These are phyloP conservation scores for Heterohyrax brucei DNA, from an alignment of 2,797 vertebrate genomes.

Conservation along the genomic window DNA sequence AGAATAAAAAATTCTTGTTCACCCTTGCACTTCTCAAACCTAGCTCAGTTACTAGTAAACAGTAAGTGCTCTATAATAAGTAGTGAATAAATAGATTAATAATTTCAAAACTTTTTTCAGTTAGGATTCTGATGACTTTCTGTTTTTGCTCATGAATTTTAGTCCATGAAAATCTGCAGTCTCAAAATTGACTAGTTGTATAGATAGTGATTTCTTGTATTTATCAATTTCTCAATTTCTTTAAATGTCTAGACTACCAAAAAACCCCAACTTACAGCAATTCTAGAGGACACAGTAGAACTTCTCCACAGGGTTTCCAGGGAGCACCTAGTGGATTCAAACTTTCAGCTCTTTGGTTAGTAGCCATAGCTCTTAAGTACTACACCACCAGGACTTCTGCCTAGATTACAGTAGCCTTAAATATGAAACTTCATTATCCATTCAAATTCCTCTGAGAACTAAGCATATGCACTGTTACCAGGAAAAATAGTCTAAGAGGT, in stretches of 20 bases:
- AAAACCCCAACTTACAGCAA: no score
- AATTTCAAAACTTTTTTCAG: background rate
- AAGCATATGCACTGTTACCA: background rate
- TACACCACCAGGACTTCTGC: no score
- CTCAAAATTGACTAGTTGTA: background rate
- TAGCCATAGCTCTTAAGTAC: no score
- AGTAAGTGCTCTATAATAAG: background rate
- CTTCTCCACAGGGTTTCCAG: no score
- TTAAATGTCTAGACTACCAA: background rate
- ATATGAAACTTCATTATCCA: conserved; percentile 16
- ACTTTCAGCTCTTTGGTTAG: no score
- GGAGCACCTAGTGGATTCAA: no score
- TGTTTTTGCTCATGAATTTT: background rate
- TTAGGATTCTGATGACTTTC: background rate
- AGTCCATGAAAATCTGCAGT: background rate
- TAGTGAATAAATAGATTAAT: background rate
- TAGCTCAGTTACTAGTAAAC: background rate
- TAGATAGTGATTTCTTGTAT: background rate
- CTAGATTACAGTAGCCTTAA: background rate
- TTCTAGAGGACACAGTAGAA: no score
- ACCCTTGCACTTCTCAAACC: background rate
- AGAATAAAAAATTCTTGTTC: background rate
- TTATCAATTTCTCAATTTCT: background rate
- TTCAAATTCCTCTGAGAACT: conserved; percentile 8
- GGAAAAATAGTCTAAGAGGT: background rate